Evolutionary conservation across 2,888 invertebrate genomes (phyloP), one percentile per base, ranked within the genome.

Genomic region (Eueremaeus valkanovi): DNA sequence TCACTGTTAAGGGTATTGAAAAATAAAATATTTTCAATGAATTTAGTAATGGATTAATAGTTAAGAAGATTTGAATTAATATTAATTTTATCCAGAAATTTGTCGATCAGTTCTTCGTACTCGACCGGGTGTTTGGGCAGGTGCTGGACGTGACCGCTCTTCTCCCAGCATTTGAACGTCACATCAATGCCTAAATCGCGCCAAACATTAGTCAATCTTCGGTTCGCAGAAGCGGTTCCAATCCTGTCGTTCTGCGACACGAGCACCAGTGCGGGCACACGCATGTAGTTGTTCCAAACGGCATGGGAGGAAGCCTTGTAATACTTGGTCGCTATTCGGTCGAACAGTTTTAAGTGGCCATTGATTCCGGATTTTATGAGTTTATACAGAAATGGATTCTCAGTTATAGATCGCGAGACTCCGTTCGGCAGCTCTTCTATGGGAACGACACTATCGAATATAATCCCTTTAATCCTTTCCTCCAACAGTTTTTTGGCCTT

Each of bases 401-500:
- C 84, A 0, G 86, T 85, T 18, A 87, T 82, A 31, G 86, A 87
- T 66, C 81, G 83, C 0, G 87, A 84, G 27, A 87, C 82, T 13
- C 88, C 88, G 36, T 83, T 82, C 0, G 86, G 83, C 27, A 87
- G 82, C 73, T 86, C 86, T 66, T 84, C 84, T 58, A 86, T 83
- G 78, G 87, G 87, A 0, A 86, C 87, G 0, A 91, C 92, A 76
- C 92, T 93, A 84, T 95, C 95, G 91, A 93, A 94, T 74, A 93
- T 87, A 83, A 95, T 93, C 0, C 92, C 92, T 0, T 86, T 86
- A 77, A 95, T 80, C 42, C 83, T 79, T n/a, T 81, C 75, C n/a
- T 81, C 77, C 0, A 85, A 77, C 1, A 18, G 1, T 2, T 76
- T 82, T 75, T 89, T 86, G n/a, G 85, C 84, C 11, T 49, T n/a